Evolutionary conservation across 2,797 vertebrate species (phyloP), one percentile per base, ranked within the genome.

Genomic region (Spinibarbus caldwelli): DNA sequence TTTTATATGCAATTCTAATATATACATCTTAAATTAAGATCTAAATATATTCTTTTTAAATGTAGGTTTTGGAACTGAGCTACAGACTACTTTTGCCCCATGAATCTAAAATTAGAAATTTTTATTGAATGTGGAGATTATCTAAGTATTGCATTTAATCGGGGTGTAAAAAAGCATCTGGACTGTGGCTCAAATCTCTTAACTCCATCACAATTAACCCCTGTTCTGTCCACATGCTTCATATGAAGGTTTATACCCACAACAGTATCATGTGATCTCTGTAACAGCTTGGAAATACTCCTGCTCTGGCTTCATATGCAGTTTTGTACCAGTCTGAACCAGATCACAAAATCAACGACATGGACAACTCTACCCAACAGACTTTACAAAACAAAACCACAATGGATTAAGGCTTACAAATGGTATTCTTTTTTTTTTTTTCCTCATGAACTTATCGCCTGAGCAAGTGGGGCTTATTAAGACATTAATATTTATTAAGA

Each of bases 281-380:
- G 91, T 93, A 90, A 94, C 92, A 93, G 93, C 95, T 93, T 94
- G 26, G 15, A 73, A 73, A 89, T 92, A 94, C 93, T 91, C 92
- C 85, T 75, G 84, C 89, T 91, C 92, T 93, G 83, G 92, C 91
- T 89, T 91, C 90, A 75, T 52, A 75, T 85, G 72, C 87, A 90
- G 87, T 89, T 54, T 78, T 47, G 29, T 66, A 70, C 64, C 93
- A 94, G 95, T 95, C 94, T 94, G 92, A 94, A 90, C 89, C 91
- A 92, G 93, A 93, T 93, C 90, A 93, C 85, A 93, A 84, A 86
- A 34, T 85, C 64, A 83, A 73, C 12, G 11, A 72, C n/a, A 62
- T 31, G 57, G 31, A 83, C 54, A 68, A 19, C 59, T 76, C 29
- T 29, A 77, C 64, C 85, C 77, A 68, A 85, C 68, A 85, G 68